A percentile compares a stretch with the other conserved stretches of the same genome.
phyloP scores from a whole-genome alignment of 2,888 invertebrate species.

The Idaea aversata region DNA sequence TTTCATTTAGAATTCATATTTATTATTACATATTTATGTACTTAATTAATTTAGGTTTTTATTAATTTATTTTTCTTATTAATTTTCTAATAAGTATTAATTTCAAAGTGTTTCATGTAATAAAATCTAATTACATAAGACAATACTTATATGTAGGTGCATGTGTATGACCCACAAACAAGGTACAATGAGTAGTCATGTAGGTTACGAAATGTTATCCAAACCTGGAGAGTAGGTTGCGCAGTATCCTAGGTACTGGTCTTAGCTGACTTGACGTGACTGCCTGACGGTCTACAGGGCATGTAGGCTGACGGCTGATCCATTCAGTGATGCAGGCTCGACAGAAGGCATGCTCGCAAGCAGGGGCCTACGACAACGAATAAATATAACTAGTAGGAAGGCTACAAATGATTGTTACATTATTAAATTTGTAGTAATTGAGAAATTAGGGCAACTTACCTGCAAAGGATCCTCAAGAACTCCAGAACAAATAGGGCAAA shows the following conservation, averaged over 20 bases:
- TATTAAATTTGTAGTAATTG: slow-evolving; percentile 2
- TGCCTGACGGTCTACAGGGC: slow-evolving; percentile 95
- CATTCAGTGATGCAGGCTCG: slow-evolving; percentile 96
- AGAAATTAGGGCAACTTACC: slow-evolving; percentile 73
- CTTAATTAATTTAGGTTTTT: no score
- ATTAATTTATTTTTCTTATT: no score
- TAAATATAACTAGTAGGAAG: slow-evolving; percentile 13
- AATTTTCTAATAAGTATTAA: not conserved
- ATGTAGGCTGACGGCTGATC: slow-evolving; percentile 95
- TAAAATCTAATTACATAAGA: slow-evolving; percentile 22
- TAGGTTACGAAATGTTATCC: slow-evolving; percentile 33
- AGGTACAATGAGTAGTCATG: slow-evolving; percentile 20
- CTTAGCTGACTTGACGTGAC: slow-evolving; percentile 94
- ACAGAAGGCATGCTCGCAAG: slow-evolving; percentile 98
- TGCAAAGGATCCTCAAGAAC: slow-evolving; percentile 97
- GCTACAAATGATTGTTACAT: not conserved
- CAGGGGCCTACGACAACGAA: slow-evolving; percentile 85
- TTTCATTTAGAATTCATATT: no score
- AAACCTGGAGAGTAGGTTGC: slow-evolving; percentile 92
- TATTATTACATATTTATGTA: no score
- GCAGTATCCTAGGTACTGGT: slow-evolving; percentile 95
- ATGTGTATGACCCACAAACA: slow-evolving; percentile 40
- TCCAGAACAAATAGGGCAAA: slow-evolving; percentile 97
- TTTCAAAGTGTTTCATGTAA: not conserved
- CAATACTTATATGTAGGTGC: slow-evolving; percentile 14